Base-by-base conservation (phyloP, 1,140 invertebrate species). In the Drosophila baimaii region DNA sequence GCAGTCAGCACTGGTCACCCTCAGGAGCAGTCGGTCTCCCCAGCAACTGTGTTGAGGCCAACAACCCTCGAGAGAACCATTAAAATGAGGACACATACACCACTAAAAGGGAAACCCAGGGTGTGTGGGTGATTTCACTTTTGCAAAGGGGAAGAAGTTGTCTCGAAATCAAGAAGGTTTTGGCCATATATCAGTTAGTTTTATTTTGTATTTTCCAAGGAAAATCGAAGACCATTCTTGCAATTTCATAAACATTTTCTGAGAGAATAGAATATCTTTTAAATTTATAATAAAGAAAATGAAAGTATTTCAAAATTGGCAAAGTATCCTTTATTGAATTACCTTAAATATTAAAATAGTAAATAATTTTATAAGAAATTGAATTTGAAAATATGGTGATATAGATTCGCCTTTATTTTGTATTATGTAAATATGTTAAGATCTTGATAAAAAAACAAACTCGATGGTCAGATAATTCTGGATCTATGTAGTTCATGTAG, bases 1-100 rank as follows among this genome's bases (percentile, higher is more conserved):
- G 61, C 61, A 29, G 49, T n/a, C 35, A n/a, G n/a, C 37, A 37
- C 33, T 63, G 58, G 61, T 47, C 78, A 86, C 82, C 81, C 77
- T 43, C 49, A 77, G 41, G 57, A 71, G 65, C 35, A 21, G 49
- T 56, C 17, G 12, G 58, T 62, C 29, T 41, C 27, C 44, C 33
- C 23, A 15, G 65, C 65, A 69, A 69, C 65, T 66, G 35, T 66
- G 35, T 44, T 33, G 23, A 66, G 65, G 65, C 65, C 65, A 70
- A 33, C 68, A 71, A 83, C 70, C 80, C 80, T 57, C 44, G 15
- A 19, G 37, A 35, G 66, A 54, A n/a, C 25, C 37, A 29, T 39
- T 35, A 37, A 57, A 71, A 70, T 44, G 37, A 58, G 68, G 68
- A 70, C 51, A n/a, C n/a, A n/a, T n/a, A n/a, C n/a, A 71, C 33